Conservation (phyloP, 2,797 vertebrate species). For the Gymnopithys bicolor region DNA sequence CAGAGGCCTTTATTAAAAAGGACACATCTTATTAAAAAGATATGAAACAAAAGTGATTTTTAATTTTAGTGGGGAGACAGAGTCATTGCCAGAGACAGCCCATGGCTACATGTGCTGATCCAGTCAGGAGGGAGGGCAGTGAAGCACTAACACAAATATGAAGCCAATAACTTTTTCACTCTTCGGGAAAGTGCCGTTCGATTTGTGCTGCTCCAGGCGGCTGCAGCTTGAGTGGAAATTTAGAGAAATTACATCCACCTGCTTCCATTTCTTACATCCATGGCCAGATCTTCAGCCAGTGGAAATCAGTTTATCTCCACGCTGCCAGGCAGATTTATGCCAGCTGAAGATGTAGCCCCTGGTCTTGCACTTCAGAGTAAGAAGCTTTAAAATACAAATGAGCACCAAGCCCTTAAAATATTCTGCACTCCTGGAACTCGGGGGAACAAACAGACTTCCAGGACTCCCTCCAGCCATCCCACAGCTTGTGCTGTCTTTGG, state of each 20-base stretch:
- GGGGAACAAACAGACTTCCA: not conserved
- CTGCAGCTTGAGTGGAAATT: constrained; percentile 58
- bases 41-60: constrained; percentile 72
- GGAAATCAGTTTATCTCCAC: constrained; percentile 49
- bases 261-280: constrained; percentile 50
- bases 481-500: not conserved
- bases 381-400: constrained; percentile 75
- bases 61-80: constrained; percentile 76
- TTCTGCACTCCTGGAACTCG: not conserved
- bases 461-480: not conserved
- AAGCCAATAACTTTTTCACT: constrained; percentile 74
- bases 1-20: constrained; percentile 61
- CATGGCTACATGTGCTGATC: constrained; percentile 58
- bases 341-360: constrained; percentile 43
- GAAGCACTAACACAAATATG: constrained; percentile 66
- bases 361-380: constrained; percentile 34
- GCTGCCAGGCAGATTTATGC: constrained; percentile 41
- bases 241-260: constrained; percentile 70
- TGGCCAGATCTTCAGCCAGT: constrained; percentile 42
- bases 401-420: constrained; percentile 39
- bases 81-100: constrained; percentile 70
- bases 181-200: constrained; percentile 67
- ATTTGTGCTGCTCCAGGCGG: constrained; percentile 69
- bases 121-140: constrained; percentile 43
- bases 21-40: constrained; percentile 63